Conservation (phyloP, 2,113 vertebrate species). For the Serilophus lunatus region DNA sequence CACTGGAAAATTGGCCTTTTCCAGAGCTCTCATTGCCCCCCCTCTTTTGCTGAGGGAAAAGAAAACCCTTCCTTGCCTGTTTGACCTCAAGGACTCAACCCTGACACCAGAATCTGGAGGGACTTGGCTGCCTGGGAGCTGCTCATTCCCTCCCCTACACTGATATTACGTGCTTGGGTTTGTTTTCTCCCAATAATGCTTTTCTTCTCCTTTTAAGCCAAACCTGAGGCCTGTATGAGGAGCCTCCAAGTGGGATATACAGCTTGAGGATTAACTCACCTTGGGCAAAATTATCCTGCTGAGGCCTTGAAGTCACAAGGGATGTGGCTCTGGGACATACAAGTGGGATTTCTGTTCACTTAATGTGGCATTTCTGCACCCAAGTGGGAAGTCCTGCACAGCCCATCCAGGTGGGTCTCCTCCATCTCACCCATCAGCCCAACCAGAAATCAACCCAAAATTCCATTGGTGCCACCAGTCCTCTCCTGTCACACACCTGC, state of each 20-base stretch:
- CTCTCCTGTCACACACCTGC: neutral
- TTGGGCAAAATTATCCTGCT: neutral
- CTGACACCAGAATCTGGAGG: too few species aligned
- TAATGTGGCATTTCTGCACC: neutral
- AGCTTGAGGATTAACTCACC: neutral
- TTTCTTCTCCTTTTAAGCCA: neutral
- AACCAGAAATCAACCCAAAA: neutral
- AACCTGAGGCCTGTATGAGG: neutral
- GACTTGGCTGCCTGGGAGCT: fast-evolving
- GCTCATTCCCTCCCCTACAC: neutral
- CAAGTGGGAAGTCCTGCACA: neutral
- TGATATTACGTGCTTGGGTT: too few species aligned
- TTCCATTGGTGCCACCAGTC: neutral
- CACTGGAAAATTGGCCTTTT: neutral
- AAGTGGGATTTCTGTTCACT: neutral
- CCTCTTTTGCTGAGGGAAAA: neutral
- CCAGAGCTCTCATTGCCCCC: neutral
- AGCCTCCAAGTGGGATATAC: neutral
- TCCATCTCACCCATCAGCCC: neutral
- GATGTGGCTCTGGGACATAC: fast-evolving
- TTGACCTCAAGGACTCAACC: neutral
- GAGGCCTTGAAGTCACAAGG: fast-evolving
- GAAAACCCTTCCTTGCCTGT: neutral
- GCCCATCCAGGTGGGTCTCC: fast-evolving
- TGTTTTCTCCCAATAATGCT: neutral